Evolutionary conservation across 2,888 invertebrate species (phyloP).

Genomic region (Clostera curtula): DNA sequence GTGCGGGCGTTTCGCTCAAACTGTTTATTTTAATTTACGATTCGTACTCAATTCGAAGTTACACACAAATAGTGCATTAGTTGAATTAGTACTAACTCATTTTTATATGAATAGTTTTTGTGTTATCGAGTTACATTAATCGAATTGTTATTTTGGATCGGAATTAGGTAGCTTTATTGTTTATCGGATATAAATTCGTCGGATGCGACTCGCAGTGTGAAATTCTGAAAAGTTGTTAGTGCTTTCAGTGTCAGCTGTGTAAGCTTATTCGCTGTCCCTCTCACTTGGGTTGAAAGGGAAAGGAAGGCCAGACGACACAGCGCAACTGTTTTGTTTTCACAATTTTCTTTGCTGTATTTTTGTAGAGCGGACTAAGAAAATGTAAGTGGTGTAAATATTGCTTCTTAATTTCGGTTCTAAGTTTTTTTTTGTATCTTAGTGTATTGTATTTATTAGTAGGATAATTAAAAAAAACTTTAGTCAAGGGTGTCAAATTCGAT

Average conservation of each 20-base stretch:
- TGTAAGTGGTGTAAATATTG: conserved; percentile 43
- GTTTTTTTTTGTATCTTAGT: conserved; percentile 5
- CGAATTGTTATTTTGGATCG: conserved; percentile 30
- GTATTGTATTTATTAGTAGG: neutral
- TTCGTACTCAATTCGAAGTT: conserved; percentile 36
- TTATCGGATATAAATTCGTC: conserved; percentile 30
- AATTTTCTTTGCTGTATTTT: conserved; percentile 50
- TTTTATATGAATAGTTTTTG: conserved; percentile 25
- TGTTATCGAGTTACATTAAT: conserved; percentile 27
- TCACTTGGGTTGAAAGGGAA: conserved; percentile 56
- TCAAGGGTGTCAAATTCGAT: too few species aligned
- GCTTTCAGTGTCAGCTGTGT: conserved; percentile 67
- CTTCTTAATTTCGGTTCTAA: conserved; percentile 11
- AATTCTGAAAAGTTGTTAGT: conserved; percentile 63
- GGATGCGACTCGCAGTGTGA: conserved; percentile 40
- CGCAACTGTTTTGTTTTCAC: conserved; percentile 61
- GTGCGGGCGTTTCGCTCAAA: conserved; percentile 41
- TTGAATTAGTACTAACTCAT: conserved; percentile 26
- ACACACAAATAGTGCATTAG: conserved; percentile 36
- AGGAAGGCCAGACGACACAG: conserved; percentile 49
- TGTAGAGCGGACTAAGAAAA: conserved; percentile 51
- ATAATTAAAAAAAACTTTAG: too few species aligned
- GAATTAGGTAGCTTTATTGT: conserved; percentile 32
- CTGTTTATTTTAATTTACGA: conserved; percentile 52
- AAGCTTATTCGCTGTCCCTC: conserved; percentile 48